Base-by-base conservation (phyloP, 2,888 invertebrate species). In the Drosophila mettleri region DNA sequence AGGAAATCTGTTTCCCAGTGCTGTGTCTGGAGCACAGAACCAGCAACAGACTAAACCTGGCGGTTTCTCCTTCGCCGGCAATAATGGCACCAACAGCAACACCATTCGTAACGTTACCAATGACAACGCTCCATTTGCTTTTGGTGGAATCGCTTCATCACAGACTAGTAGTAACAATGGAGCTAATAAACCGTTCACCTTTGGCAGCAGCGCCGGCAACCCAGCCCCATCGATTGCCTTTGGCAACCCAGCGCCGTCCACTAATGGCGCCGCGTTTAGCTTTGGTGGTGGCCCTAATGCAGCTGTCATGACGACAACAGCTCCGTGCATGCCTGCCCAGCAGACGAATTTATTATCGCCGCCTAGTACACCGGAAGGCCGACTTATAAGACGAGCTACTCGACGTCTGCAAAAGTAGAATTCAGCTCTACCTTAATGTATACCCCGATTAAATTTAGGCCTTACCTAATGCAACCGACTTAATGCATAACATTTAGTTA, bases 331-430 rank as follows among this genome's bases (percentile, higher is more conserved):
- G 59, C 33, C 70, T n/a, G 2, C 68, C 1, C 78, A 70, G 49
- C 83, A 80, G 27, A 10, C 63, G 4, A 77, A 77, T 24, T 68
- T 61, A 8, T 90, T 89, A 63, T 76, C 85, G 4, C 72, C 80
- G 46, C 75, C 83, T 1, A 61, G 65, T 18, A 64, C 83, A 1
- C 54, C 74, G 5, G 77, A 74, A 7, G 69, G 67, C 38, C 88
- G 91, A 4, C 89, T 74, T 12, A 87, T 90, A 0, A 78, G 90
- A 31, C 86, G 86, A 4, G 91, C 91, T 9, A 90, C 91, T 4
- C 70, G 91, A 18, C 90, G 91, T 8, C 70, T 90, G 24, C 89
- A 89, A 41, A 91, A 90, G 58, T 90, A 71, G 43, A 10, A 29
- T 9, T 29, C 7, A 18, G 6, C 16, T 10, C 36, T 16, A 33